Percentiles rank a stretch among this genome's conserved stretches.
Conservation (phyloP, 2,888 invertebrate species). For the Bombyx huttoni region DNA sequence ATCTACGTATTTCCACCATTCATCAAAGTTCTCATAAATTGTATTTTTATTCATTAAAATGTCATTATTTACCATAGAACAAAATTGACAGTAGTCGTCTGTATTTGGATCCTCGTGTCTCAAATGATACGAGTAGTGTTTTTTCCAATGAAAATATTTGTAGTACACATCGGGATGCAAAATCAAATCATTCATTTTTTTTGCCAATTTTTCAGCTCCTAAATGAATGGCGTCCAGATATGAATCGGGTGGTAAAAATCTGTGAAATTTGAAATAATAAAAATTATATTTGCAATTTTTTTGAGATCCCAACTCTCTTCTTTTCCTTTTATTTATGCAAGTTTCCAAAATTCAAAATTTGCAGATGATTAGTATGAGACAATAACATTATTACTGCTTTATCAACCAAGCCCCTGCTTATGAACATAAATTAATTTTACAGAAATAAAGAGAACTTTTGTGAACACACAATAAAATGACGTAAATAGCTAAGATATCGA, state of each 20-base stretch:
- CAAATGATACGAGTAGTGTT: conserved; percentile 30
- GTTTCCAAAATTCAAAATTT: no score
- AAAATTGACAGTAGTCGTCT: conserved; percentile 42
- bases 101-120: conserved; percentile 26
- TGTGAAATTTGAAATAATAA: conserved; percentile 6
- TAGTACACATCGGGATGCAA: conserved; percentile 23
- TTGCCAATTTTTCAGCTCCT: conserved; percentile 27
- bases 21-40: conserved; percentile 21
- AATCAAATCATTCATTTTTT: conserved; percentile 27
- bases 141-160: conserved; percentile 40
- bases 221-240: conserved; percentile 36
- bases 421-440: no score
- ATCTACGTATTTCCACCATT: conserved; percentile 32
- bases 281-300: neutral
- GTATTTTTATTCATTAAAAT: conserved; percentile 14
- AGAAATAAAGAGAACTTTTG: no score
- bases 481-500: no score
- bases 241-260: conserved; percentile 39
- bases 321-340: no score
- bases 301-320: neutral
- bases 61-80: conserved; percentile 30
- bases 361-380: no score
- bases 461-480: no score
- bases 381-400: no score
- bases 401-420: no score